These are phyloP conservation scores for Cnemophilus loriae DNA, from an alignment of 2,113 vertebrate species.

Conservation along the genomic window DNA sequence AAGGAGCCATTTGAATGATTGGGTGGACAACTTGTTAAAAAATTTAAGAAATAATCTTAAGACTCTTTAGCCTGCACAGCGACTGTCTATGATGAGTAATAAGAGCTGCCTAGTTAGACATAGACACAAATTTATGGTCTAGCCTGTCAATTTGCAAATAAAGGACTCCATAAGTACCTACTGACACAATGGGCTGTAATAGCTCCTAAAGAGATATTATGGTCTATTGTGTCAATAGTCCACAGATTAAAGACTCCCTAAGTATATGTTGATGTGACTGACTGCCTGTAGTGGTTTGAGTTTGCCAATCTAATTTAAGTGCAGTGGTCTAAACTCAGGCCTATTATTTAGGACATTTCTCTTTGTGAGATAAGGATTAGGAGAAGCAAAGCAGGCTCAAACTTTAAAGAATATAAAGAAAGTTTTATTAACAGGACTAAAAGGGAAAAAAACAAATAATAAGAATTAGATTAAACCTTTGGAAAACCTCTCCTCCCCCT, in stretches of 20 bases:
- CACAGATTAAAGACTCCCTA: constrained; percentile 30
- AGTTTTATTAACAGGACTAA: no score
- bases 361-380: no score
- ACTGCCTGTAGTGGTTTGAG: no score
- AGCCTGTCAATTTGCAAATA: constrained; percentile 12
- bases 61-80: not conserved
- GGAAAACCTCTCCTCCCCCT: no score
- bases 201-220: constrained; percentile 25
- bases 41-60: not conserved
- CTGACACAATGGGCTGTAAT: not conserved
- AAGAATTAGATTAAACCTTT: no score
- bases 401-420: no score
- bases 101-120: constrained; percentile 22
- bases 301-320: no score
- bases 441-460: no score
- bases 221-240: constrained; percentile 27
- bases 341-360: no score
- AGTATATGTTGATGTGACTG: not conserved
- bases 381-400: no score
- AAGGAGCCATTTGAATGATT: not conserved
- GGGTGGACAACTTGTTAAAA: not conserved
- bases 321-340: no score
- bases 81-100: not conserved
- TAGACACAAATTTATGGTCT: constrained; percentile 14
- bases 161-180: not conserved